phyloP scores from a whole-genome alignment of 2,113 vertebrate genomes.

The Cnemophilus loriae region DNA sequence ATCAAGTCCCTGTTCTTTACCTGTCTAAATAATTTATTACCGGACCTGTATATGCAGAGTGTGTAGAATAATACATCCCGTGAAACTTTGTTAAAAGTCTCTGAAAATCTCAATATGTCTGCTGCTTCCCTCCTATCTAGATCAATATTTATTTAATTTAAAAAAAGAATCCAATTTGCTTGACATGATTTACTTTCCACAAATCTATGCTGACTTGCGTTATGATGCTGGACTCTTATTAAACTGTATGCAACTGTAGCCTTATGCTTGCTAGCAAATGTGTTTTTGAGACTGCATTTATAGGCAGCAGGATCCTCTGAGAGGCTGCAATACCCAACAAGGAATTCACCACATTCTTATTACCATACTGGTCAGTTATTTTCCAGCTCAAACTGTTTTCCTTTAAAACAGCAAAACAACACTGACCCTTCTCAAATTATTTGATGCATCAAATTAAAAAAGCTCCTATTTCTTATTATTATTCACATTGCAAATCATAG shows the following conservation, averaged over 20 bases:
- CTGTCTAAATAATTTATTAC: conserved; percentile 47
- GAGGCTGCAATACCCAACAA: background rate
- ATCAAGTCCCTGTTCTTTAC: background rate
- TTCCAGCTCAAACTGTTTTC: background rate
- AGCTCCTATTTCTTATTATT: background rate
- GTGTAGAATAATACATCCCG: conserved; percentile 35
- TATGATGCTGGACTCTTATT: conserved; percentile 33
- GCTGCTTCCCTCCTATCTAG: conserved; percentile 24
- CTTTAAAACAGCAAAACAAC: background rate
- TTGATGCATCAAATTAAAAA: no score
- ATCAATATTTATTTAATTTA: conserved; percentile 71
- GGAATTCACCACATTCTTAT: background rate
- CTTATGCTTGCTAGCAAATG: background rate
- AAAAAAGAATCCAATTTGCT: conserved; percentile 64
- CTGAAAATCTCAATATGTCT: conserved; percentile 38
- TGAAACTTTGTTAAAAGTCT: conserved; percentile 39
- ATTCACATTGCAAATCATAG: background rate
- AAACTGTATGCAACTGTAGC: conserved; percentile 21
- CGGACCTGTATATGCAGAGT: background rate
- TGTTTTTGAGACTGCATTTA: background rate
- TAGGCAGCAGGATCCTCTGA: background rate
- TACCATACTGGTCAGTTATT: background rate
- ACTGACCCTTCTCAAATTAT: background rate
- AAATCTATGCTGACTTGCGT: conserved; percentile 46
- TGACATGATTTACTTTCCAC: conserved; percentile 60